Evolutionary conservation across 1,140 invertebrate genomes (phyloP), one percentile per base, ranked within the genome.

Genomic region (Aphelenchoides besseyi): DNA sequence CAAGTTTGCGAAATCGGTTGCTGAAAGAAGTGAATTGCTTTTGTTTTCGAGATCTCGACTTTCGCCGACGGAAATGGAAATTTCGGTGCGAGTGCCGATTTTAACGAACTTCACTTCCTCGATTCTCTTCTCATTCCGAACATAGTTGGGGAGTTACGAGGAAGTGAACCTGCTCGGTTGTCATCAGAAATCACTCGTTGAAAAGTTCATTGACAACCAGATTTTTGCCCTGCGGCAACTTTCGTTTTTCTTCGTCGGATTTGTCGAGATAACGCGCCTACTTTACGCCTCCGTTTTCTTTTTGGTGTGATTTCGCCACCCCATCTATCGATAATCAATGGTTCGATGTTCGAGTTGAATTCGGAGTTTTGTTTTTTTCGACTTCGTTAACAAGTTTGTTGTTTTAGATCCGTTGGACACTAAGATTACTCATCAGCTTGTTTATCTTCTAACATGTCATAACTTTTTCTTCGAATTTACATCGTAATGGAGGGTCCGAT

Each of bases 11-110:
- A n/a, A n/a, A n/a, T n/a, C n/a, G n/a, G n/a, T n/a, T n/a, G n/a
- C n/a, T n/a, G n/a, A n/a, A n/a, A n/a, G n/a, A 48, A 12, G 41
- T 12, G 41, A 23, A 48, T 48, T 48, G 12, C 41, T 48, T 48
- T 48, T 48, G 41, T 48, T 48, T 48, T 23, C 12, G 41, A 12
- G 41, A 12, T 48, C 41, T 23, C 41, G 41, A 48, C 41, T 48
- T 48, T 48, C 41, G 41, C 41, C 41, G 41, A 23, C 41, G 41
- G 41, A 48, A 48, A 48, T 48, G 41, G 41, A 48, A 48, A 48
- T 48, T 48, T 23, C 41, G 41, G 12, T 48, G 41, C 41, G 41
- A 48, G 41, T 48, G 41, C 41, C 41, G 41, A 16, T 12, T 23
- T 12, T 12, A 48, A 48, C 41, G 41, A 48, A 23, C 41, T 12